Conservation (phyloP, 2,888 invertebrate genomes). For the Torymus aiolomorphi region DNA sequence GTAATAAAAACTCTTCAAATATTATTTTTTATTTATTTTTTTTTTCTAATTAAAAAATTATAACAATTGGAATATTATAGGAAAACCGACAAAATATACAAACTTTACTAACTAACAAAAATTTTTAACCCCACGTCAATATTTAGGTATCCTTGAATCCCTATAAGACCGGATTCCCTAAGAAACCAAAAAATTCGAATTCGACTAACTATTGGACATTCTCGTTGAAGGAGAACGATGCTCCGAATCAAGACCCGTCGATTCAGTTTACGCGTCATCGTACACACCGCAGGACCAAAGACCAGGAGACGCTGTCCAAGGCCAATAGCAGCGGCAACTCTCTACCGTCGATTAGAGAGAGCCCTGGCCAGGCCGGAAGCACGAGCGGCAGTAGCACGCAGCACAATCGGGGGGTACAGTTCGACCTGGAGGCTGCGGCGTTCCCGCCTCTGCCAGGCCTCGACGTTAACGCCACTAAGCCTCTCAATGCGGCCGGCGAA, state of each 20-base stretch:
- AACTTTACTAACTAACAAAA: no score
- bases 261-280: slow-evolving; percentile 72
- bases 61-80: no score
- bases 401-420: slow-evolving; percentile 79
- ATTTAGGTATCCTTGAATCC: no score
- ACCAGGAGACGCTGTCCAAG: slow-evolving; percentile 70
- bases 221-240: slow-evolving; percentile 44
- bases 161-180: background rate
- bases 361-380: slow-evolving; percentile 57
- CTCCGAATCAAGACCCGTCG: slow-evolving; percentile 62
- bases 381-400: slow-evolving; percentile 67
- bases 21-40: no score
- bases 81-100: no score
- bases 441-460: slow-evolving; percentile 88
- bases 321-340: slow-evolving; percentile 66
- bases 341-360: slow-evolving; percentile 71
- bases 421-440: slow-evolving; percentile 87
- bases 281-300: slow-evolving; percentile 75
- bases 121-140: no score
- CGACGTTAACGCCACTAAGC: slow-evolving; percentile 72
- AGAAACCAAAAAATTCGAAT: background rate
- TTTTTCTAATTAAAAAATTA: no score
- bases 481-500: slow-evolving; percentile 67
- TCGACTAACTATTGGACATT: background rate
- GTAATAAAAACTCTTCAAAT: no score